Evolutionary conservation across 2,113 vertebrate species (phyloP).

Genomic region (Chionodraco myersi): DNA sequence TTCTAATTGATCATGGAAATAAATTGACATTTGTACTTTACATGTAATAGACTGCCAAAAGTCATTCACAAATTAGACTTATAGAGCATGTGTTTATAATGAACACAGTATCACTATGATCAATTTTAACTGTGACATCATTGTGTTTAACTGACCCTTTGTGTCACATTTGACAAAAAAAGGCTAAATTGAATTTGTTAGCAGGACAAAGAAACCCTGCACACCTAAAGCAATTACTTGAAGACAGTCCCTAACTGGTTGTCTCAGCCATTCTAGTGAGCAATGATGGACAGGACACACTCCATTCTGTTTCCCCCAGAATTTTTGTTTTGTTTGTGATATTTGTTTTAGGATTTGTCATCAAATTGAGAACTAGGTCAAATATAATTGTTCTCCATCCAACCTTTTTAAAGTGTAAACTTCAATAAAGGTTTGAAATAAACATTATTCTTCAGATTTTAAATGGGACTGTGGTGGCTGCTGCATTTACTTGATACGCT

Average conservation of each 20-base stretch:
- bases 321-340: not conserved
- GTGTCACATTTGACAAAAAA: no score
- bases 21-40: no score
- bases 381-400: not conserved
- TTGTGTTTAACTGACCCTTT: no score
- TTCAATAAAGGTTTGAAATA: not conserved
- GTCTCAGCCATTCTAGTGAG: slow-evolving; percentile 18
- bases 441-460: not conserved
- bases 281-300: not conserved
- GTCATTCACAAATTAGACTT: no score
- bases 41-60: no score
- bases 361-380: not conserved
- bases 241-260: slow-evolving; percentile 48
- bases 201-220: not conserved
- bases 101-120: no score
- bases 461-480: not conserved
- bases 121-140: no score
- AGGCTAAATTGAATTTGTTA: not conserved
- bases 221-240: not conserved
- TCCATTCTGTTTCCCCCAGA: not conserved
- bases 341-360: not conserved
- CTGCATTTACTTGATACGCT: not conserved
- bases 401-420: not conserved
- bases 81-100: no score
- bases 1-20: no score